Percentiles rank a stretch among this genome's conserved stretches.
Conservation (phyloP, 30 jellyfish, hydroid and myxozoan species). For the Clytia hemisphaerica region DNA sequence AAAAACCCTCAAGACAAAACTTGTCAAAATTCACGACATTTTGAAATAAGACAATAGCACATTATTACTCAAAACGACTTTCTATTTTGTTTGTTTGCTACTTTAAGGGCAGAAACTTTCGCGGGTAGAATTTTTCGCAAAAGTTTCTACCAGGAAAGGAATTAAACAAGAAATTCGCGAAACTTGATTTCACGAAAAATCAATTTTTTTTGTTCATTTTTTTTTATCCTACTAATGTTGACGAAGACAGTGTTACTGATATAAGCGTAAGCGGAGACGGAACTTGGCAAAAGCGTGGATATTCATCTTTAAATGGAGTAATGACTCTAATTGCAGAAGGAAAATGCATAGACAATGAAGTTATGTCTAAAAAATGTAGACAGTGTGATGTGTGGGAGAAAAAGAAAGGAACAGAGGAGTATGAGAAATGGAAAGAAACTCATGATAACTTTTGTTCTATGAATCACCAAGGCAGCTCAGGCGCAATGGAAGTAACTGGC, state of each 20-base stretch:
- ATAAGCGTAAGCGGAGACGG: conserved; percentile 9
- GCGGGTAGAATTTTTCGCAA: too few relatives aligned
- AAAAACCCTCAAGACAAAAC: too few relatives aligned
- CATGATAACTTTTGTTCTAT: conserved; percentile 16
- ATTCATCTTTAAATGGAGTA: conserved; percentile 13
- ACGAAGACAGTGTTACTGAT: background rate
- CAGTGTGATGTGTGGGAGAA: background rate
- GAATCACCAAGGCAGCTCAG: conserved; percentile 28
- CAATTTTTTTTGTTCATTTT: too few relatives aligned
- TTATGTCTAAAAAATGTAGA: conserved; percentile 14
- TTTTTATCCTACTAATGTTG: too few relatives aligned
- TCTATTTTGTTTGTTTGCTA: too few relatives aligned
- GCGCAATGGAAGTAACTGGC: conserved; percentile 46
- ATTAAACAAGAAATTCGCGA: too few relatives aligned
- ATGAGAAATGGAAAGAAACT: conserved; percentile 24
- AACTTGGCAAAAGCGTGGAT: conserved; percentile 29
- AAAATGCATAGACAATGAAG: conserved; percentile 22
- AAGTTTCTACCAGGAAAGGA: too few relatives aligned
- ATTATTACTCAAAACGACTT: too few relatives aligned
- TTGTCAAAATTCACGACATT: too few relatives aligned
- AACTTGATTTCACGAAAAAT: too few relatives aligned
- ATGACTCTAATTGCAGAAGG: background rate
- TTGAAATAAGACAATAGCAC: too few relatives aligned
- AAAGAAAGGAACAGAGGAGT: conserved; percentile 13
- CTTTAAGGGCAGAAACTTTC: too few relatives aligned